phyloP scores from a whole-genome alignment of 2,888 invertebrate genomes.

The Drosophila imparisetae region DNA sequence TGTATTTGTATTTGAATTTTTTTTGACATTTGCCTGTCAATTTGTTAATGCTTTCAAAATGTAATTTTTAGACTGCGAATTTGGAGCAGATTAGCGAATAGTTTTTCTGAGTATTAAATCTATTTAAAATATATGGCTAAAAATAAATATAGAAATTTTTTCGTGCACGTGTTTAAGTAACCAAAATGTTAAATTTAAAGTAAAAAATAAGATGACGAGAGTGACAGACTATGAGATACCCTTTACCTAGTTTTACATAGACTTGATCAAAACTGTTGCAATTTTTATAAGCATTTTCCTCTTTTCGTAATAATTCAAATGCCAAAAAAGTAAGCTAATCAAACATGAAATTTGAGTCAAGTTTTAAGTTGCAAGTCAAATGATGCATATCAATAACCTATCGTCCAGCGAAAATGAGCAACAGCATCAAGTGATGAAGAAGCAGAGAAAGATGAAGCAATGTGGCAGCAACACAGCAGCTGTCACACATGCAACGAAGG shows the following conservation, averaged over 20 bases:
- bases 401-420: constrained; percentile 12
- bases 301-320: not conserved
- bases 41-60: too few species aligned
- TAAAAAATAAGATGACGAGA: not conserved
- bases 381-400: constrained; percentile 60
- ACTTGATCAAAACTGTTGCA: not conserved
- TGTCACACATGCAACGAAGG: constrained; percentile 53
- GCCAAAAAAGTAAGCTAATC: constrained; percentile 4
- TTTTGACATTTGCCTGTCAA: not conserved
- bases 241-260: not conserved
- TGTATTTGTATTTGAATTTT: constrained; percentile 1
- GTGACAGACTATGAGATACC: not conserved
- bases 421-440: constrained; percentile 25
- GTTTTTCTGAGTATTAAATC: not conserved
- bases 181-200: not conserved
- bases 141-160: not conserved
- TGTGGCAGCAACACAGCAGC: constrained; percentile 41
- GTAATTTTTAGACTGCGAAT: not conserved
- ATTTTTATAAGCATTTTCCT: not conserved
- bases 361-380: constrained; percentile 1
- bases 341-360: constrained; percentile 33
- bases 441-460: constrained; percentile 13
- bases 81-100: not conserved
- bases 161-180: not conserved
- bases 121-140: not conserved